Evolutionary conservation across 1,140 invertebrate genomes (phyloP), one percentile per base, ranked within the genome.

Genomic region (Drosophila obscura): DNA sequence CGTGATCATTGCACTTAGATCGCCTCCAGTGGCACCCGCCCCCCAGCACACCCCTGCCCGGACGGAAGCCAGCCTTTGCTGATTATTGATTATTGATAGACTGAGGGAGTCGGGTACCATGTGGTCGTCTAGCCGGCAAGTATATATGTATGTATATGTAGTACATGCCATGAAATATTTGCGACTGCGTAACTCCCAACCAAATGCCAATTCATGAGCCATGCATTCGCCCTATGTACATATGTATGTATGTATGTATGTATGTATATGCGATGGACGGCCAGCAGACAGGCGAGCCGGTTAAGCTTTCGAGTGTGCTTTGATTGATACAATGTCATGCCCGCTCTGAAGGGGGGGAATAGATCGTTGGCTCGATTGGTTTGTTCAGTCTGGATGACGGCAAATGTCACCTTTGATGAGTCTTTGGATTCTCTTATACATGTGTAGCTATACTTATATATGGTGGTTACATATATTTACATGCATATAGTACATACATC

Each of bases 11-110:
- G 68, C 68, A 73, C 71, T 73, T 56, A 39, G 43, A 63, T 41
- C 51, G 39, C 22, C 31, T 41, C 35, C 19, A 39, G 16, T n/a
- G 39, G 28, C 28, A n/a, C n/a, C n/a, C n/a, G n/a, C n/a, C n/a
- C 5, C 7, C n/a, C n/a, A 9, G 19, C 59, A 28, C n/a, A 26
- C 22, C 64, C 0, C 16, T 4, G 11, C 15, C 56, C 22, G 39
- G 46, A 15, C 22, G 48, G 15, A 28, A 65, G 53, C 57, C 57
- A 43, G 3, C 35, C 13, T 11, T 13, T 61, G 63, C n/a, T 19
- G 9, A 31, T 68, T 84, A 81, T 85, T 80, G 80, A 77, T 57
- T 77, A 68, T 77, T 73, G 66, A 78, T 63, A 11, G 59, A 48
- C 15, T 31, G 39, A n/a, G 41, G 67, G 49, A 49, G 56, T 59